Base-by-base conservation (phyloP, 2,113 vertebrate species). In the Microtus richardsoni region DNA sequence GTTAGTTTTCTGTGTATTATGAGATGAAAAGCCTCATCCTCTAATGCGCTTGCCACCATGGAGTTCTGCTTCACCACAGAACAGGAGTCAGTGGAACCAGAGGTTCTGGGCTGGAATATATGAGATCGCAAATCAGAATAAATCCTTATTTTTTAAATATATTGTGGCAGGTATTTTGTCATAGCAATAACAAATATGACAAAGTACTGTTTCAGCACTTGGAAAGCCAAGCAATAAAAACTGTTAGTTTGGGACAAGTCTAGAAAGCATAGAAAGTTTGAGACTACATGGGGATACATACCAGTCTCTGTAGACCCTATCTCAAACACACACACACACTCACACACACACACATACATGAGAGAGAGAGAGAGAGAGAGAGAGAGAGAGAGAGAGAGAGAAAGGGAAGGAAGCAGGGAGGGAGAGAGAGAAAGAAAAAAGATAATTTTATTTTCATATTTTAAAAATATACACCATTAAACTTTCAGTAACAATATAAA, bases 381-480 rank as follows among this genome's bases (percentile, higher is more conserved):
- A 10, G 62, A 4, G 62, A 64, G 26, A 66, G 3, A 66, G 64
- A 66, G 28, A 66, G 64, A 66, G 60, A 64, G 62, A 17, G 16
- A 4, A 0, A 54, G 28, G 1, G 64, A 30, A 26, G 22, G 28
- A 68, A 3, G 24, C 28, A 68, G 30, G 24, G 66, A 58, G 3
- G 11, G 10, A 58, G 58, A 17, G 8, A 58, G 58, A 58, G 58
- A 58, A 14, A 58, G 58, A 21, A 71, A 71, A 71, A 71, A 39
- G 17, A 39, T 17, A 39, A 62, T 83, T 41, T 84, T 54, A 52
- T n/a, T 60, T 94, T 83, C 36, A 49, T 62, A 89, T 66, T 52
- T 90, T 83, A 68, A 93, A 93, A 47, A 91, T 88, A 26, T 22
- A 22, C 16, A 41, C 39, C 62, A 87, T 84, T 93, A 87, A 88